A percentile compares a stretch with the other conserved stretches of the same genome.
Evolutionary conservation across 2,888 invertebrate species (phyloP).

Genomic region (Melanchra persicariae): DNA sequence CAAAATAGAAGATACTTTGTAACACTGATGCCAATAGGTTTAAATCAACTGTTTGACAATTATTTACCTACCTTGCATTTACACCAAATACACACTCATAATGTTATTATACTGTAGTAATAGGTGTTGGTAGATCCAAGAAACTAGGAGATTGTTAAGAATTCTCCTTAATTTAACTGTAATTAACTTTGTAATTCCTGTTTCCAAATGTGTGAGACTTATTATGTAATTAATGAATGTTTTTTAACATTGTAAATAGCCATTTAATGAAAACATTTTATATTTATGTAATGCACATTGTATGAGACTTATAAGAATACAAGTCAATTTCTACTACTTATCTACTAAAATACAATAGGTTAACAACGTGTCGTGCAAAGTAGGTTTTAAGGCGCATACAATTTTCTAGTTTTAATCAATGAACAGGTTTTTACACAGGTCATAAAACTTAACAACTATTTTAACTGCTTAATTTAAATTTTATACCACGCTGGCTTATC

Average conservation of each 20-base stretch:
- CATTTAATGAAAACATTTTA: constrained; percentile 32
- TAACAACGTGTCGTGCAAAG: background rate
- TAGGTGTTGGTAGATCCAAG: background rate
- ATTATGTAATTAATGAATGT: constrained; percentile 7
- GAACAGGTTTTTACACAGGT: constrained; percentile 31
- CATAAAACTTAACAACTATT: constrained; percentile 24
- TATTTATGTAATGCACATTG: constrained; percentile 14
- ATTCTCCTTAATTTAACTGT: background rate
- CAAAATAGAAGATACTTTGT: background rate
- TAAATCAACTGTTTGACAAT: background rate
- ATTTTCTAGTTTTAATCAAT: constrained; percentile 20
- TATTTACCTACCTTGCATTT: constrained; percentile 10
- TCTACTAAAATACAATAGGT: background rate
- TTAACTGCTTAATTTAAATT: constrained; percentile 42
- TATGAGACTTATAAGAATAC: constrained; percentile 19
- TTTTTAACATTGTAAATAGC: constrained; percentile 34
- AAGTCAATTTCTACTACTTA: background rate
- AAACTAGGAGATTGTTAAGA: background rate
- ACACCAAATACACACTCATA: constrained; percentile 16
- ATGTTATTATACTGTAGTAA: background rate
- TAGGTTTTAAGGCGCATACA: background rate
- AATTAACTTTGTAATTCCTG: constrained; percentile 7
- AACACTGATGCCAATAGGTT: background rate
- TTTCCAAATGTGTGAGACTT: constrained; percentile 1
- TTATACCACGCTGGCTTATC: constrained; percentile 29